Conservation (phyloP, 2,888 invertebrate species). For the Sesamia inferens region DNA sequence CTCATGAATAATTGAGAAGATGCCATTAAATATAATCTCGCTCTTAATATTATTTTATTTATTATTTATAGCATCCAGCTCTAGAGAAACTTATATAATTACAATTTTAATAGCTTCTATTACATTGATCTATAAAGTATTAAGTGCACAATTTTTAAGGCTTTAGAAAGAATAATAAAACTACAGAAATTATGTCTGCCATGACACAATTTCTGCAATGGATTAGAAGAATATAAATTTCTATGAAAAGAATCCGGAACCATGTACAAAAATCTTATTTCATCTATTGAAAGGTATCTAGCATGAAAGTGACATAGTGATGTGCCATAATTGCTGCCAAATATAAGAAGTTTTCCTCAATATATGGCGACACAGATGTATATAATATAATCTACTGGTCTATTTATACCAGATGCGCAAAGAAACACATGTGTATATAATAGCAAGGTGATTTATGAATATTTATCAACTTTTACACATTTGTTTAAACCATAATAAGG, state of each 20-base stretch:
- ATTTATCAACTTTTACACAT: conserved; percentile 57
- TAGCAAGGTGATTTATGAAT: conserved; percentile 47
- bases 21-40: conserved; percentile 46
- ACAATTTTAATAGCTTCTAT: conserved; percentile 2
- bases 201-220: not conserved
- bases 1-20: conserved; percentile 55
- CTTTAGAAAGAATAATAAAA: not conserved
- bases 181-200: not conserved
- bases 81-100: conserved; percentile 7
- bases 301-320: conserved; percentile 5
- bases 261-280: conserved; percentile 16
- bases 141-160: not conserved
- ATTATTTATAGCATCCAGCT: conserved; percentile 27
- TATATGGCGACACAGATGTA: not conserved
- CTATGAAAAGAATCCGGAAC: not conserved
- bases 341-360: conserved; percentile 20
- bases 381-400: not conserved
- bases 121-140: not conserved
- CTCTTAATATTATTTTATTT: conserved; percentile 36
- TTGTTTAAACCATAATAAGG: conserved; percentile 63
- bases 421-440: conserved; percentile 28
- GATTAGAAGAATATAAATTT: not conserved
- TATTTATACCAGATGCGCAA: conserved; percentile 15
- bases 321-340: conserved; percentile 4
- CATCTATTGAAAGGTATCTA: conserved; percentile 9